Evolutionary conservation across 2,113 vertebrate species (phyloP), one percentile per base, ranked within the genome.

Genomic region (Cynoglossus semilaevis): DNA sequence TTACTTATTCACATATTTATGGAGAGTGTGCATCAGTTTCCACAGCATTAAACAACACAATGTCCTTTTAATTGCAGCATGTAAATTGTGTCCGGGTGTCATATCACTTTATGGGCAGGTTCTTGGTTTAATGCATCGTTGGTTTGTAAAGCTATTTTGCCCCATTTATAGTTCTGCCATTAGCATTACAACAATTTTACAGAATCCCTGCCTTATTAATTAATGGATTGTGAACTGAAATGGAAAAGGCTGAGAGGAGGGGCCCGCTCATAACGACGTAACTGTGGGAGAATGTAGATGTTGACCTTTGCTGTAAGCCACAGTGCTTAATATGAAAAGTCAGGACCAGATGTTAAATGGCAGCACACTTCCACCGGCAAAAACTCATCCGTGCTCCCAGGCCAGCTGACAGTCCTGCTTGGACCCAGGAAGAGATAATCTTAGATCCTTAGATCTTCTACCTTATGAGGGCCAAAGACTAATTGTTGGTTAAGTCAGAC

Each of bases 1-100:
- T 72, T 50, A 73, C 49, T 19, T 13, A 4, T 45, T 50, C n/a
- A 57, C 58, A 68, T 76, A 81, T 70, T 70, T 79, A 74, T 71
- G 51, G 54, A 67, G 13, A 18, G 10, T 44, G 14, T 18, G 18
- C 58, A 62, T 40, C 45, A 56, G 48, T 38, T 29, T 51, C 22
- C 35, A 37, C 14, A 43, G 44, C 56, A 54, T 58, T 35, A 57
- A 70, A 65, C 18, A 35, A 17, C 18, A 43, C 8, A 48, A 14
- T 43, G 44, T 63, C 43, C 8, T 55, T 38, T 54, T 54, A 62
- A 74, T 42, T 50, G 34, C 22, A 41, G 45, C 51, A 9, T 53
- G 22, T 55, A 50, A 67, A 55, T 16, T 43, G 17, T 67, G 57
- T 35, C 15, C 49, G n/a, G 7, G 6, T 16, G 35, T 62, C 66